phyloP scores from a whole-genome alignment of 2,797 vertebrate species.

The Epinephelus malabaricus region DNA sequence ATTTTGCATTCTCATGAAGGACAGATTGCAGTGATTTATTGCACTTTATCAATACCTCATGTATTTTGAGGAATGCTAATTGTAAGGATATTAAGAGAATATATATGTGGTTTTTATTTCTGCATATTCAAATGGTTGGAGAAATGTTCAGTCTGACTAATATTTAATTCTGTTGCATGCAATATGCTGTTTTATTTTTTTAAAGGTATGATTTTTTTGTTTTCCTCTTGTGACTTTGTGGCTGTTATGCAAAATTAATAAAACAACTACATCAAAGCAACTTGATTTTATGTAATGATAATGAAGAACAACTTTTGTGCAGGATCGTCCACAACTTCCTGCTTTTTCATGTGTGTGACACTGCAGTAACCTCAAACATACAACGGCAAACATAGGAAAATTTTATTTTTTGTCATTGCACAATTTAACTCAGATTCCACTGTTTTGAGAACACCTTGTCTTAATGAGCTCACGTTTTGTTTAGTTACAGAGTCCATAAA shows the following conservation, averaged over 20 bases:
- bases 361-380: background rate
- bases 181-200: background rate
- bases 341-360: background rate
- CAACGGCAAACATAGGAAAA: background rate
- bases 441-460: background rate
- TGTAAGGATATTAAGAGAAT: background rate
- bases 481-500: background rate
- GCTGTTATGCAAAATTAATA: background rate
- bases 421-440: background rate
- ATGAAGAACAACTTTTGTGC: background rate
- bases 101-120: background rate
- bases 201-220: background rate
- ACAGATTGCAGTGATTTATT: background rate
- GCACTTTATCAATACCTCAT: background rate
- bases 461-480: background rate
- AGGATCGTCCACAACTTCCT: background rate
- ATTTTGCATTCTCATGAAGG: background rate
- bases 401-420: background rate
- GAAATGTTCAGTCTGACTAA: background rate
- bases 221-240: background rate
- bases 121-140: background rate
- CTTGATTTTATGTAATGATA: background rate
- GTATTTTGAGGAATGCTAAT: background rate
- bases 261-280: background rate
- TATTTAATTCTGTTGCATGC: background rate